Evolutionary conservation across 2,797 vertebrate genomes (phyloP).

Genomic region (Bradypodion ventrale): DNA sequence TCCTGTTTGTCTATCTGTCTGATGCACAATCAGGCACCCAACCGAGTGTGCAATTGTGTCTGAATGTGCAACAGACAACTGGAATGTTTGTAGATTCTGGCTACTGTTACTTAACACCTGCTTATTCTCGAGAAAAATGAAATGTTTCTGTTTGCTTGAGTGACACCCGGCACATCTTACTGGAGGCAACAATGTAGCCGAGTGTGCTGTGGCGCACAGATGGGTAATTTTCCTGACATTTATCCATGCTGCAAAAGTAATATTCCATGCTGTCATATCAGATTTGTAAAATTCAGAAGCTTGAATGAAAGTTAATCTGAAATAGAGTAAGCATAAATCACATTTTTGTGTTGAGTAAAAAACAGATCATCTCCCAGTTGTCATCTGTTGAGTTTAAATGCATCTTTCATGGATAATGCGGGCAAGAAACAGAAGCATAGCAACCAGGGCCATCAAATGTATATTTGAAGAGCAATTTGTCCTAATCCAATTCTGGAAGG

Average conservation of each 20-base stretch:
- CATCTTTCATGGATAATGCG: constrained; percentile 6
- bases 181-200: constrained; percentile 48
- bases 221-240: constrained; percentile 61
- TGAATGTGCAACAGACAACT: no score
- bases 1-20: no score
- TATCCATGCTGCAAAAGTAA: constrained; percentile 49
- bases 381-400: background rate
- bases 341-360: constrained; percentile 13
- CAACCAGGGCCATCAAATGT: background rate
- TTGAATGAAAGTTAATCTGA: constrained; percentile 49
- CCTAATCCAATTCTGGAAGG: background rate
- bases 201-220: constrained; percentile 53
- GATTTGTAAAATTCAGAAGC: constrained; percentile 53
- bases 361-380: constrained; percentile 16
- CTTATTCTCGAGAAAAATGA: constrained; percentile 47
- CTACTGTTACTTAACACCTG: constrained; percentile 29
- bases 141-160: constrained; percentile 50
- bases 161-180: constrained; percentile 41
- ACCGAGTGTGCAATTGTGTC: no score
- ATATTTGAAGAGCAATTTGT: background rate
- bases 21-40: no score
- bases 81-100: no score
- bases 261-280: constrained; percentile 51
- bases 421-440: background rate
- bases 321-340: constrained; percentile 41